Evolutionary conservation across 2,888 invertebrate genomes (phyloP).

Genomic region (Stenichneumon culpator): DNA sequence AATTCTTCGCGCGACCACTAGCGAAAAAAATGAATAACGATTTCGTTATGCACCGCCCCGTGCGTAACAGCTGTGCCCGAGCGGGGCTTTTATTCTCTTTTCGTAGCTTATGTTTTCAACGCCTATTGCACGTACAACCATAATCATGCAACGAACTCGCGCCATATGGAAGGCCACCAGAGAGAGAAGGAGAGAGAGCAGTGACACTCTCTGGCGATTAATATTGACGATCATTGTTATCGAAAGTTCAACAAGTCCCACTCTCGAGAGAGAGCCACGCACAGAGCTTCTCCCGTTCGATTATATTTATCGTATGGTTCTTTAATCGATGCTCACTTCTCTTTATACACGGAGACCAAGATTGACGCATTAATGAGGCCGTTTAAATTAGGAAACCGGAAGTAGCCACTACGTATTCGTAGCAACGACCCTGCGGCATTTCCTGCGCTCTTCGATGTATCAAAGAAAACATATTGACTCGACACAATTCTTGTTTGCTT

Average conservation of each 20-base stretch:
- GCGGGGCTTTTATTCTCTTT: neutral
- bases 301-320: neutral
- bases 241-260: slow-evolving; percentile 26
- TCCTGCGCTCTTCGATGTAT: slow-evolving; percentile 10
- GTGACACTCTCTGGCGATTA: slow-evolving; percentile 43
- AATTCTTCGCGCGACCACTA: slow-evolving; percentile 16
- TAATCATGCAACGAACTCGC: slow-evolving; percentile 50
- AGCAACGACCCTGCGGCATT: neutral
- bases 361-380: neutral
- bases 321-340: neutral
- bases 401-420: neutral
- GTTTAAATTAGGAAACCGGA: slow-evolving; percentile 1
- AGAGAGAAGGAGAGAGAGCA: slow-evolving; percentile 25
- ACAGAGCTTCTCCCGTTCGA: neutral
- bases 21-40: slow-evolving; percentile 32
- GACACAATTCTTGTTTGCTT: slow-evolving; percentile 17
- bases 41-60: neutral
- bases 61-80: slow-evolving; percentile 28
- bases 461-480: slow-evolving; percentile 17
- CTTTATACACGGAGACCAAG: neutral
- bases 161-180: slow-evolving; percentile 44
- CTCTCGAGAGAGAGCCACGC: neutral
- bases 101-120: neutral
- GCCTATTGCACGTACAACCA: neutral
- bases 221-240: slow-evolving; percentile 42